Conservation (phyloP, 1,140 invertebrate genomes). For the Drosophila prosaltans region DNA sequence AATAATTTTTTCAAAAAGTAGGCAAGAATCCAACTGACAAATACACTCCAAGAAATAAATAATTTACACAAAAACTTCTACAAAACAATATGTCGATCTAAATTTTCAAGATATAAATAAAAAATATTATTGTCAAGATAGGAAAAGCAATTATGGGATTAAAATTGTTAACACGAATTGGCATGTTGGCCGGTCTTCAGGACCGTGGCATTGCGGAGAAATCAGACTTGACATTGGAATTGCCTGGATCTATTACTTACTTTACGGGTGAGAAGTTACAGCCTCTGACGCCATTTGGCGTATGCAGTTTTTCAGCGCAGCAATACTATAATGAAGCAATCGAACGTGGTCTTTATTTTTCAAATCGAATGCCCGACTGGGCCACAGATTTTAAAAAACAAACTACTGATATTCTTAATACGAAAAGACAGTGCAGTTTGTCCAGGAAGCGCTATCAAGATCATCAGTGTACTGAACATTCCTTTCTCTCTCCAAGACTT, state of each 20-base stretch:
- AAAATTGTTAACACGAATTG: constrained; percentile 26
- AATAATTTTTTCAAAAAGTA: neutral
- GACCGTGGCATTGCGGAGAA: neutral
- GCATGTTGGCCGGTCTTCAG: constrained; percentile 21
- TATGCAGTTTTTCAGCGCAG: constrained; percentile 13
- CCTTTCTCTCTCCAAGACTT: neutral
- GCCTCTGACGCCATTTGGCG: neutral
- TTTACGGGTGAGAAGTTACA: neutral
- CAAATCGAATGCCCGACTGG: constrained; percentile 57
- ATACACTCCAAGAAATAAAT: neutral
- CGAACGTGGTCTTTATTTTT: constrained; percentile 42
- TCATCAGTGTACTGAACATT: neutral
- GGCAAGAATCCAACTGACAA: neutral
- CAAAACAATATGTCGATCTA: neutral
- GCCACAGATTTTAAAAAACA: constrained; percentile 32
- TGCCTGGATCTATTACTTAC: neutral
- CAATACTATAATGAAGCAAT: constrained; percentile 35
- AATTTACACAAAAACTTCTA: neutral
- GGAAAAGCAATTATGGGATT: constrained; percentile 19
- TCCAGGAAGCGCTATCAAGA: constrained; percentile 1
- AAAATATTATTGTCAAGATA: neutral
- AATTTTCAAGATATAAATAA: neutral
- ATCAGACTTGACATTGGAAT: too few relatives aligned
- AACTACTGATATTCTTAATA: constrained; percentile 39
- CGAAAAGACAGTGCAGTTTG: neutral